Conservation (phyloP, 2,113 vertebrate genomes). For the Apus apus region DNA sequence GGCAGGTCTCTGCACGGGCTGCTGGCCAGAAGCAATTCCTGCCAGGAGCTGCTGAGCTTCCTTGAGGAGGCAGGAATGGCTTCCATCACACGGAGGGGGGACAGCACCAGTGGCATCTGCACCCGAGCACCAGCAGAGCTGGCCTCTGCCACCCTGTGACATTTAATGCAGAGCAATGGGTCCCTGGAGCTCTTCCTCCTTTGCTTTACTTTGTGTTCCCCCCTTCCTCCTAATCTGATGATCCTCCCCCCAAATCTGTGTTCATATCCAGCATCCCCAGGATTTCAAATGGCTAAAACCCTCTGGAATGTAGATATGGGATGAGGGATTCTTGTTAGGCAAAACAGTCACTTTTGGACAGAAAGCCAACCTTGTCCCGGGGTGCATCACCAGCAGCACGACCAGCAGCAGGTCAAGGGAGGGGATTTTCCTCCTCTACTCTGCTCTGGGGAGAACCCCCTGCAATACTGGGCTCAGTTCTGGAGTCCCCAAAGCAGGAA, state of each 20-base stretch:
- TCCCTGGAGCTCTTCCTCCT: not conserved
- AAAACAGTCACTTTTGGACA: not conserved
- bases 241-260: not conserved
- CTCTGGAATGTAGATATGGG: not conserved
- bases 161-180: not conserved
- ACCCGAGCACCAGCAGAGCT: not conserved
- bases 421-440: not conserved
- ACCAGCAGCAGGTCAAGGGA: not conserved
- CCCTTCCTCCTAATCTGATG: not conserved
- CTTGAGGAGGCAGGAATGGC: not conserved
- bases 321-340: not conserved
- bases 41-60: not conserved
- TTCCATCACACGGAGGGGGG: rapidly evolving
- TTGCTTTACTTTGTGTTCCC: not conserved
- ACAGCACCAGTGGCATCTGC: not conserved
- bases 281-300: not conserved
- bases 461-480: not conserved
- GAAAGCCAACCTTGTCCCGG: rapidly evolving
- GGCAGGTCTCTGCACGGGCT: not conserved
- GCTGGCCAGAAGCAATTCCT: not conserved
- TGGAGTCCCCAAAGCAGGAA: not conserved
- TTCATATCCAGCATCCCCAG: not conserved
- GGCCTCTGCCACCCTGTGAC: not conserved
- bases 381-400: not conserved
- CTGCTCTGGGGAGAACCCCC: not conserved